A percentile compares a stretch with the other conserved stretches of the same genome.
These are phyloP conservation scores for Echinometra lucunter DNA, from an alignment of 53 echinoderm and acorn worm species.

Conservation along the genomic window DNA sequence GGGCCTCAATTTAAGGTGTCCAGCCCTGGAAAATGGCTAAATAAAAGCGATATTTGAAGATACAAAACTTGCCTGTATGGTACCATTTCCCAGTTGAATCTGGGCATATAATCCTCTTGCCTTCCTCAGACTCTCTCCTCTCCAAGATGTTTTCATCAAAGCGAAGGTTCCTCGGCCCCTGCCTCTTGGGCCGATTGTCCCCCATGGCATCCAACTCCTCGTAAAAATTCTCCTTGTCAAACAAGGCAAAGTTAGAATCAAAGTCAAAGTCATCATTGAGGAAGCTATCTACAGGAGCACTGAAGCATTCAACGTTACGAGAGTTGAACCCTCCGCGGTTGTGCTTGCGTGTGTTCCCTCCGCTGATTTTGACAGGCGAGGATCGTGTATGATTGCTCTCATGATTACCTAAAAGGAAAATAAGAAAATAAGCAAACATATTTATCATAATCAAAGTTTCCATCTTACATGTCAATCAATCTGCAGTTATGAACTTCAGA, in stretches of 20 bases:
- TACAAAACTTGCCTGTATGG: slow-evolving; percentile 59
- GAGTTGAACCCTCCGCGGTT: slow-evolving; percentile 75
- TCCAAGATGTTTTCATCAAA: slow-evolving; percentile 87
- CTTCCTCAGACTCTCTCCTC: slow-evolving; percentile 72
- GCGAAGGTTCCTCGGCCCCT: slow-evolving; percentile 69
- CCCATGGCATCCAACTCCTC: slow-evolving; percentile 76
- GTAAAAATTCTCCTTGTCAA: slow-evolving; percentile 94
- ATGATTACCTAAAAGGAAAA: slow-evolving; percentile 13
- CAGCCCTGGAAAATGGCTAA: no score
- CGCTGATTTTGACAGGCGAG: slow-evolving; percentile 81
- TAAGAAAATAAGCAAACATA: background rate
- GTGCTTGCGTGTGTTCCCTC: slow-evolving; percentile 66
- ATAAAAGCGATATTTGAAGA: no score
- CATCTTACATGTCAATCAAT: no score
- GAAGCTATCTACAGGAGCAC: slow-evolving; percentile 87
- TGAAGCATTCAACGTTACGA: slow-evolving; percentile 90
- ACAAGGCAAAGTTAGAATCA: slow-evolving; percentile 89
- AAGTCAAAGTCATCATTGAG: slow-evolving; percentile 93
- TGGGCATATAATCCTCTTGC: slow-evolving; percentile 71
- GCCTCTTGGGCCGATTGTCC: slow-evolving; percentile 63
- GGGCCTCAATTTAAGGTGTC: no score
- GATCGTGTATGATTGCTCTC: slow-evolving; percentile 69
- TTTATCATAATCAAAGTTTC: background rate
- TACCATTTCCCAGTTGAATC: slow-evolving; percentile 52
- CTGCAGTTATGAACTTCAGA: no score